These are phyloP conservation scores for Neuroscelio doddi DNA, from an alignment of 2,888 invertebrate genomes.

Conservation along the genomic window DNA sequence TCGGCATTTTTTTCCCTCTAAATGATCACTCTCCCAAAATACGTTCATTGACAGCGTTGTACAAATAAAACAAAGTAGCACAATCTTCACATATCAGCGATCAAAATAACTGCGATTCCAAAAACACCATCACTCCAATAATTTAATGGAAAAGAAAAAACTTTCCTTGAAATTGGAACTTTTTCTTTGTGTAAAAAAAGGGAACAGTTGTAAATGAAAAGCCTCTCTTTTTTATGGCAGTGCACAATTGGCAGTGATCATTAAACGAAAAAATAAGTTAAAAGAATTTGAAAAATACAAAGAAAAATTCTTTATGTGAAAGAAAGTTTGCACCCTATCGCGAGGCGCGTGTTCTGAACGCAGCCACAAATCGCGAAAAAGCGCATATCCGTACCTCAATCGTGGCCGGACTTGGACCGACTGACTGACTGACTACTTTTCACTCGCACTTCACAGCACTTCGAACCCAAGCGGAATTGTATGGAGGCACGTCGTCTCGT, in stretches of 20 bases:
- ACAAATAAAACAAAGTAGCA: neutral
- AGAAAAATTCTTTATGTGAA: no score
- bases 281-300: no score
- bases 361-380: constrained; percentile 28
- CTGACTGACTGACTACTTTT: constrained; percentile 64
- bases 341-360: constrained; percentile 23
- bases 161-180: no score
- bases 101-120: no score
- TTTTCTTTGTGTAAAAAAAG: no score
- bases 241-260: constrained; percentile 5
- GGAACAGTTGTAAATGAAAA: no score
- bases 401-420: constrained; percentile 61
- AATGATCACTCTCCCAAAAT: constrained; percentile 5
- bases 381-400: constrained; percentile 50
- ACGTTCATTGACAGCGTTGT: constrained; percentile 24
- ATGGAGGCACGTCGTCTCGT: constrained; percentile 24
- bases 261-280: constrained; percentile 4
- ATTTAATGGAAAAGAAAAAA: no score
- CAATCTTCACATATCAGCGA: no score
- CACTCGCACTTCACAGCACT: constrained; percentile 59
- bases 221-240: no score
- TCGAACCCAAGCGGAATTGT: constrained; percentile 57
- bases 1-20: constrained; percentile 61
- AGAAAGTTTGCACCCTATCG: constrained; percentile 17
- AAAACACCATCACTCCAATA: no score